Percentiles rank a stretch among this genome's conserved stretches.
Conservation (phyloP, 2,888 invertebrate genomes). For the Steinernema carpocapsae region DNA sequence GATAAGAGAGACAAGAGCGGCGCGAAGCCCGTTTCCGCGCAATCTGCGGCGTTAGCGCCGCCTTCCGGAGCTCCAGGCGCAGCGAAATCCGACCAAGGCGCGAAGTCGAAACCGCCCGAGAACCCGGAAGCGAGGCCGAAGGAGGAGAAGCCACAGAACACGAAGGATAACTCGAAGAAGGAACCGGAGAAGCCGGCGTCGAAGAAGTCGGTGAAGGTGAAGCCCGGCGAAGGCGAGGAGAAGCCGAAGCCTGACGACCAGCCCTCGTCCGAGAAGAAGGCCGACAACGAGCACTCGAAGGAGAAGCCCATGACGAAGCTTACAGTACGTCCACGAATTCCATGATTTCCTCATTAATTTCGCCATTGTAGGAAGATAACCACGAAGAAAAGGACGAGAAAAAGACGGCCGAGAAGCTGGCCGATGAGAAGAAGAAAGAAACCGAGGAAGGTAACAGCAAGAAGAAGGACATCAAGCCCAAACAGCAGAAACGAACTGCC, state of each 20-base stretch:
- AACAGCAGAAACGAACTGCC: not conserved
- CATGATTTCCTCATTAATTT: too few species aligned
- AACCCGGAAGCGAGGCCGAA: not conserved
- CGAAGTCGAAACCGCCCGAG: not conserved
- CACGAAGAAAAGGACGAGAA: not conserved
- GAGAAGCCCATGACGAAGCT: not conserved
- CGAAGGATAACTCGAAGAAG: not conserved
- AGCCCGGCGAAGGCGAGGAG: not conserved
- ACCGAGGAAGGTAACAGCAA: too few species aligned
- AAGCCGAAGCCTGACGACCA: not conserved
- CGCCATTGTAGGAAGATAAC: not conserved
- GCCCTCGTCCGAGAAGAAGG: not conserved
- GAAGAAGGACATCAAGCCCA: not conserved
- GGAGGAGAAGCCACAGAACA: not conserved
- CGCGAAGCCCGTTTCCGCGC: not conserved
- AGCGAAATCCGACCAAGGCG: not conserved
- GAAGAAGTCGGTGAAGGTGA: not conserved
- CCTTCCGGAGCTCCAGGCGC: too few species aligned
- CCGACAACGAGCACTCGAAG: not conserved
- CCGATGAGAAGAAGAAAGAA: not conserved
- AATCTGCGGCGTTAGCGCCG: too few species aligned
- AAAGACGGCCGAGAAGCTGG: not conserved
- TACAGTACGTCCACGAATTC: not conserved
- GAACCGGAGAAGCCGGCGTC: not conserved
- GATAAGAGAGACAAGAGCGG: not conserved